These are phyloP conservation scores for Drosophila bunnanda DNA, from an alignment of 2,888 invertebrate genomes.

Conservation along the genomic window DNA sequence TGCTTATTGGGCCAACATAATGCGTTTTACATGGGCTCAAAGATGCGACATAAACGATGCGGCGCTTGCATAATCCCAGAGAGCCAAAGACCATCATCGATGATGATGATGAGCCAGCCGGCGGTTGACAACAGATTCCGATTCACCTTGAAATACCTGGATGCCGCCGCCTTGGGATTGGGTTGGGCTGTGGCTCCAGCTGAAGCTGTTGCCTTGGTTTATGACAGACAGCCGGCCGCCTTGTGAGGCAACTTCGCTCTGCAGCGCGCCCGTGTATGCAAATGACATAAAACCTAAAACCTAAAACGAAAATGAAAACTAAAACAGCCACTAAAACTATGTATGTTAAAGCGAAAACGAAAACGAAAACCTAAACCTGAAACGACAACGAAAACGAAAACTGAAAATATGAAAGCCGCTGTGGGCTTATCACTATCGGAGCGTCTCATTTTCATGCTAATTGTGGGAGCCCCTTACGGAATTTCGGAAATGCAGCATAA, in stretches of 20 bases:
- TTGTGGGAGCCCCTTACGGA: conserved; percentile 63
- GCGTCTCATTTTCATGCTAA: conserved; percentile 72
- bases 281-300: conserved; percentile 23
- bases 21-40: conserved; percentile 29
- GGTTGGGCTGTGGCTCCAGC: conserved; percentile 7
- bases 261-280: conserved; percentile 40
- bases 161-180: conserved; percentile 8
- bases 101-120: conserved; percentile 5
- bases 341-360: conserved; percentile 13
- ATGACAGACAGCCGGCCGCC: conserved; percentile 45
- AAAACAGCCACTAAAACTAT: conserved; percentile 10
- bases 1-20: conserved; percentile 27
- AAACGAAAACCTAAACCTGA: conserved; percentile 4
- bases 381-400: conserved; percentile 21
- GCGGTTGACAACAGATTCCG: conserved; percentile 43
- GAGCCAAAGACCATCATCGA: conserved; percentile 18
- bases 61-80: conserved; percentile 22
- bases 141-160: conserved; percentile 67
- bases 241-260: conserved; percentile 20
- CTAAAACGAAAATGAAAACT: conserved; percentile 7
- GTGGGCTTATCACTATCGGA: conserved; percentile 26
- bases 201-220: conserved; percentile 12
- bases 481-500: conserved; percentile 70
- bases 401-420: conserved; percentile 39
- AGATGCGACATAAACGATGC: conserved; percentile 15